Percentiles rank a stretch among this genome's conserved stretches.
Conservation (phyloP, 2,888 invertebrate genomes). For the Caenorhabditis sp. region DNA sequence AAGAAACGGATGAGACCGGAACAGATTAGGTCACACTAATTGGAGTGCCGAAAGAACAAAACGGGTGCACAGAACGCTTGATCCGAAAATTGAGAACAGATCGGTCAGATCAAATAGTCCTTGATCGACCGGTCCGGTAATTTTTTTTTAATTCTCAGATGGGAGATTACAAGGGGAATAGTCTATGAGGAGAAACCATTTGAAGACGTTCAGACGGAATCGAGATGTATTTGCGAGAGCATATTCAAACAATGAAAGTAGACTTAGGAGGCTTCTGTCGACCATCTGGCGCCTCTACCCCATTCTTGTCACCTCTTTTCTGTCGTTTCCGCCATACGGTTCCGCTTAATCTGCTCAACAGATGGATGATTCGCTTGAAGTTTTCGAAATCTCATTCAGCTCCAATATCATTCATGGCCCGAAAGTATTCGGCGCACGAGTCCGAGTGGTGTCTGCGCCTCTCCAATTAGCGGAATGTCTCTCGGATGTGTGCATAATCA, state of each 20-base stretch:
- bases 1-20: slow-evolving; percentile 2
- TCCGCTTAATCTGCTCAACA: not conserved
- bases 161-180: not conserved
- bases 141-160: no score
- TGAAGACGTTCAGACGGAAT: not conserved
- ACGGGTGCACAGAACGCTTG: slow-evolving; percentile 1
- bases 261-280: not conserved
- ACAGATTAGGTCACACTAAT: slow-evolving; percentile 19
- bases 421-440: no score
- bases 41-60: not conserved
- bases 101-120: not conserved
- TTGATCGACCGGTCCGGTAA: no score
- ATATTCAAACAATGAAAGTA: not conserved
- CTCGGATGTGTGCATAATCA: slow-evolving; percentile 19
- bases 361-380: not conserved
- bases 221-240: not conserved
- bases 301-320: not conserved
- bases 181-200: not conserved
- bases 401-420: not conserved
- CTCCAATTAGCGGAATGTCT: slow-evolving; percentile 30
- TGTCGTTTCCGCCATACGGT: slow-evolving; percentile 29
- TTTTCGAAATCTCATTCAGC: not conserved
- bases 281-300: not conserved
- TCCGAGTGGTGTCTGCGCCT: slow-evolving; percentile 10
- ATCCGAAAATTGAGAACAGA: slow-evolving; percentile 31